Base-by-base conservation (phyloP, 1,140 invertebrate species). In the Euwallacea fornicatus region DNA sequence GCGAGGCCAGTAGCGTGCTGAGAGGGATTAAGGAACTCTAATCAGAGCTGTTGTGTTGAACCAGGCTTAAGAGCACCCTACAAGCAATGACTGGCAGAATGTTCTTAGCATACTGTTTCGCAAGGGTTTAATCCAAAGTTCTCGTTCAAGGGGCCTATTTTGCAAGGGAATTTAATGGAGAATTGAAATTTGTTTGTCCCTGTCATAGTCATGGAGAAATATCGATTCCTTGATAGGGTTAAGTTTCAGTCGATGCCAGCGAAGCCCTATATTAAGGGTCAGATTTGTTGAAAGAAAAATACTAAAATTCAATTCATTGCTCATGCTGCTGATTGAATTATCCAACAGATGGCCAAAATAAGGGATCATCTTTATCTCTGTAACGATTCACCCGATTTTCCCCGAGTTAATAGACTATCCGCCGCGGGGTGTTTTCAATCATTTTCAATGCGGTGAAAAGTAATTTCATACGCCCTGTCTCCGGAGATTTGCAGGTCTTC, bases 1-100 rank as follows among this genome's bases (percentile, higher is more conserved):
- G 76, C 72, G 73, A 69, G 77, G 75, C 70, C 74, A 77, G 77
- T 76, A 76, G 76, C 77, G 73, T 77, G 77, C 77, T 78, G 77
- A 75, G 77, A 69, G 66, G 77, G 77, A 78, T 78, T 78, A 78
- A 67, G 58, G 59, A 69, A 62, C 44, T 68, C 74, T 78, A 78
- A 78, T 78, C 77, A 78, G 77, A 67, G 73, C 73, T 73, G 74
- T 72, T 72, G 71, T 72, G 71, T 72, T 72, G 71, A 72, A 72
- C 65, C 71, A 72, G 69, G 71, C 65, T 67, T 72, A 67, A 59
- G 63, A 65, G 63, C 54, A 47, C 63, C 63, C 69, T 65, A n/a
- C 10, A 53, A n/a, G 16, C 55, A 42, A 42, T 71, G 69, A 71
- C 69, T 71, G 55, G 69, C 69, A 50, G 44, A 65, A 69, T 62